These are phyloP conservation scores for Lamellibrachia columna DNA, from an alignment of 2,888 invertebrate species.

Conservation along the genomic window DNA sequence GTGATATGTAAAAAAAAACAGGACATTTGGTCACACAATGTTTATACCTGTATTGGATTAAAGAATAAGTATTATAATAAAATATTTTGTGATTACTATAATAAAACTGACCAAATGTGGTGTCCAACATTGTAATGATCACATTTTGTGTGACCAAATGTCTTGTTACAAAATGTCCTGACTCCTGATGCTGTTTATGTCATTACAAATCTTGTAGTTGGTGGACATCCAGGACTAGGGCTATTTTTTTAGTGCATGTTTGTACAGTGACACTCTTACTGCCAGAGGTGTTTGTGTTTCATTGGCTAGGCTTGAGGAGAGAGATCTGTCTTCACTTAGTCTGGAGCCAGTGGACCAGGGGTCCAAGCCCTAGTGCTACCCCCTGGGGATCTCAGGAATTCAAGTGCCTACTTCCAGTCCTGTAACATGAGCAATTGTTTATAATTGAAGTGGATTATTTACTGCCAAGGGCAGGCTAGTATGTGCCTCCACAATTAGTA, in stretches of 20 bases:
- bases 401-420: background rate
- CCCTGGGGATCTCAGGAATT: background rate
- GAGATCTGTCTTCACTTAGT: background rate
- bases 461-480: background rate
- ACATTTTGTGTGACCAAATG: too few species aligned
- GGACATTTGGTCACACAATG: too few species aligned
- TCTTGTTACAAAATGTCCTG: too few species aligned
- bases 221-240: background rate
- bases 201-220: background rate
- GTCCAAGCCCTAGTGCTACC: background rate
- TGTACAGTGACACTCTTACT: background rate
- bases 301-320: background rate
- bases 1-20: too few species aligned
- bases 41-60: too few species aligned
- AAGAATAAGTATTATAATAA: too few species aligned
- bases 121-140: too few species aligned
- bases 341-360: background rate
- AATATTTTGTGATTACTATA: too few species aligned
- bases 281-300: background rate
- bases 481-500: background rate
- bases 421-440: background rate
- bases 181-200: too few species aligned
- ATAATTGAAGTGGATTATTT: slow-evolving; percentile 16
- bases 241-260: background rate
- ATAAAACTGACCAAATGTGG: too few species aligned